A percentile compares a stretch with the other conserved stretches of the same genome.
Evolutionary conservation across 2,797 vertebrate genomes (phyloP).

Genomic region (Sarcoramphus papa): DNA sequence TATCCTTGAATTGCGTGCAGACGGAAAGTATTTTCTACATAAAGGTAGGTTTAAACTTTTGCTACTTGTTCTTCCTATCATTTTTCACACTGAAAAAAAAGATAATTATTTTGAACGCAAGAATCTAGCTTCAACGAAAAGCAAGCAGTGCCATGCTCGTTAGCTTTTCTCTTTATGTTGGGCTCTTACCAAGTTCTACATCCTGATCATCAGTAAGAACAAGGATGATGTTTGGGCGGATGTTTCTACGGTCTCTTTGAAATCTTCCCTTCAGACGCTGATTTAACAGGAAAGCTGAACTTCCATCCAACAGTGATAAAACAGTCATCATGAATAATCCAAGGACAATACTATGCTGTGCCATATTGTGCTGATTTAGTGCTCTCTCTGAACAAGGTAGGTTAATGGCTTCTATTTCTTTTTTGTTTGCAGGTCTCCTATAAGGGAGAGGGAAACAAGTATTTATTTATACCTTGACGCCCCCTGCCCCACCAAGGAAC

Average conservation of each 20-base stretch:
- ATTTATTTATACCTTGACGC: not conserved
- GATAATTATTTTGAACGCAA: not conserved
- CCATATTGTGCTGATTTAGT: slow-evolving; percentile 73
- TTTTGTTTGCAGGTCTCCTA: slow-evolving; percentile 48
- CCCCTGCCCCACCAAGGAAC: not conserved
- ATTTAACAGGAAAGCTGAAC: slow-evolving; percentile 79
- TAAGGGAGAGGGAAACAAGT: slow-evolving; percentile 11
- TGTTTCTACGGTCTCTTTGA: slow-evolving; percentile 93
- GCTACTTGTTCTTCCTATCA: not conserved
- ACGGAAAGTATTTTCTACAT: not conserved
- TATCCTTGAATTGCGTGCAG: not conserved
- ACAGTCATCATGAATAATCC: slow-evolving; percentile 75
- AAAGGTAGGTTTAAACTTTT: not conserved
- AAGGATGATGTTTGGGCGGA: slow-evolving; percentile 97
- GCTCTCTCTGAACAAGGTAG: slow-evolving; percentile 4
- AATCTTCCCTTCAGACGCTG: slow-evolving; percentile 89
- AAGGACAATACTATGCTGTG: slow-evolving; percentile 68
- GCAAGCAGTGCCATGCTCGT: not conserved
- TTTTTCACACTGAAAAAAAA: not conserved
- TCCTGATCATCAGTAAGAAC: slow-evolving; percentile 96
- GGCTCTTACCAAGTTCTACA: slow-evolving; percentile 87
- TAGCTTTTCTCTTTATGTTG: not conserved
- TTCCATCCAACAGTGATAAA: slow-evolving; percentile 72
- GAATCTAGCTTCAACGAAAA: not conserved
- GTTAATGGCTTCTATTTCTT: slow-evolving; percentile 31